Percentiles rank a stretch among this genome's conserved stretches.
Conservation (phyloP, 2,113 vertebrate genomes). For the Anguilla japonica region DNA sequence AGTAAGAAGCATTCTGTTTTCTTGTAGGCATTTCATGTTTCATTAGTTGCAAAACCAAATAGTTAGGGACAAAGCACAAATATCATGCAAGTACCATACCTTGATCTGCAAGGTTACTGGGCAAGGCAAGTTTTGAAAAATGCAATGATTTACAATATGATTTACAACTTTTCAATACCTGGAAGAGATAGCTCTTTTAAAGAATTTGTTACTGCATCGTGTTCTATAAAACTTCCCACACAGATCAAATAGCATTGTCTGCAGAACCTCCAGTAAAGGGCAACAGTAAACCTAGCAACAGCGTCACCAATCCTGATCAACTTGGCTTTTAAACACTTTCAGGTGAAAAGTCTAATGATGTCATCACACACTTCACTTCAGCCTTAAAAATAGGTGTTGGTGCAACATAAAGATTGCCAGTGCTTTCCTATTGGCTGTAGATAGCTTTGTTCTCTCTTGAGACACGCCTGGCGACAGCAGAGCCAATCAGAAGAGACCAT, state of each 20-base stretch:
- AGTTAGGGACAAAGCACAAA: background rate
- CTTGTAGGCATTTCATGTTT: background rate
- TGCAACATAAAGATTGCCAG: conserved; percentile 38
- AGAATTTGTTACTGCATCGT: background rate
- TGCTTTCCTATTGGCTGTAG: conserved; percentile 49
- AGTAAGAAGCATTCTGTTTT: background rate
- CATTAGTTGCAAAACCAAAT: background rate
- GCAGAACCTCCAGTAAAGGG: background rate
- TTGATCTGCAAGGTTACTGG: background rate
- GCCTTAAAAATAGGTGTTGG: conserved; percentile 38
- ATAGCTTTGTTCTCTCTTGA: conserved; percentile 40
- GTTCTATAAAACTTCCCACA: background rate
- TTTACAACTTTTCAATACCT: background rate
- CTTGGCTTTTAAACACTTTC: conserved; percentile 53
- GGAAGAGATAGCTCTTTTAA: background rate
- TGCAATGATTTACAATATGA: background rate
- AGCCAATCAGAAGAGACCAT: conserved; percentile 53
- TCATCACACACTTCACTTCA: conserved; percentile 39
- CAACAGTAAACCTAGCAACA: background rate
- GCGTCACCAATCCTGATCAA: background rate
- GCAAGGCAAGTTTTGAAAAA: background rate
- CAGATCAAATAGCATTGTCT: background rate
- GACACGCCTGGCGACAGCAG: conserved; percentile 54
- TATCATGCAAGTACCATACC: background rate
- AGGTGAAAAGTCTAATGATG: conserved; percentile 58